Evolutionary conservation across 1,140 invertebrate genomes (phyloP), one percentile per base, ranked within the genome.

Genomic region (Varroa destructor): DNA sequence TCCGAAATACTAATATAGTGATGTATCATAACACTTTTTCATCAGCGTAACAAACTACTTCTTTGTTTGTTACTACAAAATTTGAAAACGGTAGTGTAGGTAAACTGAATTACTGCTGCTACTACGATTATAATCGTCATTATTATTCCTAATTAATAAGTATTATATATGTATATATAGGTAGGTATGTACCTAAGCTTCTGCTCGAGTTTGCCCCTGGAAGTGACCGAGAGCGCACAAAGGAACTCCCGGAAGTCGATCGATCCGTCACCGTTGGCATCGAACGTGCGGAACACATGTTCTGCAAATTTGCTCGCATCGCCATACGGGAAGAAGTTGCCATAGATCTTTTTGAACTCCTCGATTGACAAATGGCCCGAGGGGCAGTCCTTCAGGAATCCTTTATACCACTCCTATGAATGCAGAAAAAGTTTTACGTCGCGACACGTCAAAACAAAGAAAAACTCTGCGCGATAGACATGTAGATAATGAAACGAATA

Each of bases 251-350:
- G 87, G 80, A 97, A 98, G 81, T 97, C 92, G 73, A 97, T 97
- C 74, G 92, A 94, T 56, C 93, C 93, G 82, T 97, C 94, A 71
- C 90, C 89, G 79, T 97, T 97, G 46, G 91, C 90, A 81, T 97
- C 94, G 81, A 98, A 97, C 71, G 93, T 97, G 78, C 93, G 87
- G 82, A 98, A 97, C 74, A 97, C 93, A 80, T 97, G 93, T 81
- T 97, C 93, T 77, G 94, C 93, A 86, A 97, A 98, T 87, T 96
- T 96, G 76, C 93, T 96, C 58, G 93, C 93, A 80, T 98, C 94
- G n/a, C 93, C 94, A 78, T 97, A 97, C 25, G 94, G 94, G 79
- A 97, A 97, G 81, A 98, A 97, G 80, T 97, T 97, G 74, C 92
- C 93, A 80, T 97, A 98, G 77, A 97, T 97, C 84, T 97, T 97